Conservation (phyloP, 2,113 vertebrate species). For the Jaculus jaculus region DNA sequence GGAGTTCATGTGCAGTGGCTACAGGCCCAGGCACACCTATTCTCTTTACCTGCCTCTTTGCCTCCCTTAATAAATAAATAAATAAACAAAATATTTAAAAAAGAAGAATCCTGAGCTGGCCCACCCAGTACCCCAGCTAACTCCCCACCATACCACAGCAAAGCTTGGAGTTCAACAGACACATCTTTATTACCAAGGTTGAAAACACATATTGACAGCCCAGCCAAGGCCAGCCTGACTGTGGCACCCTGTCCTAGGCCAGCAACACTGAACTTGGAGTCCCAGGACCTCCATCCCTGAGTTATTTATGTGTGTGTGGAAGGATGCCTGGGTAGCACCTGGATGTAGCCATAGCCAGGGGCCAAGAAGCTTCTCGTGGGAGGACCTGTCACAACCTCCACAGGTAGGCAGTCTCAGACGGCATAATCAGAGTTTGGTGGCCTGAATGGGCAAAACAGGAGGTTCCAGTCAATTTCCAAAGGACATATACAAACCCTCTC, state of each 20-base stretch:
- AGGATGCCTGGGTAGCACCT: slow-evolving; percentile 30
- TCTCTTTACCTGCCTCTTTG: too few species aligned
- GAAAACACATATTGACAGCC: neutral
- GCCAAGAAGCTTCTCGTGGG: neutral
- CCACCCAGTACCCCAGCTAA: neutral
- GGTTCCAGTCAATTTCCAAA: slow-evolving; percentile 9
- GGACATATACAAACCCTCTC: neutral
- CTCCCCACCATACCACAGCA: neutral
- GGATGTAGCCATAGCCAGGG: neutral
- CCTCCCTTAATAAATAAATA: too few species aligned
- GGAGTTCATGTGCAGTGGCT: too few species aligned
- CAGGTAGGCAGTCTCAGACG: neutral
- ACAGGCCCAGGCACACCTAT: too few species aligned
- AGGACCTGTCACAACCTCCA: neutral
- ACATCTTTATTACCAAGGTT: slow-evolving; percentile 68
- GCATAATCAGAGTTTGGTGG: slow-evolving; percentile 67
- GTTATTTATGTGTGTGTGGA: neutral
- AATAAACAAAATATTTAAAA: too few species aligned
- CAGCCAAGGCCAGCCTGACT: neutral
- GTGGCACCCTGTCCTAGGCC: neutral
- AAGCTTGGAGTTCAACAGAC: neutral
- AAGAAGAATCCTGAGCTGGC: neutral
- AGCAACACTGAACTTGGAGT: neutral
- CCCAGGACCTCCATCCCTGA: slow-evolving; percentile 66
- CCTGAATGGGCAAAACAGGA: slow-evolving; percentile 28